phyloP scores from a whole-genome alignment of 2,888 invertebrate species.

The Euclidia mi region DNA sequence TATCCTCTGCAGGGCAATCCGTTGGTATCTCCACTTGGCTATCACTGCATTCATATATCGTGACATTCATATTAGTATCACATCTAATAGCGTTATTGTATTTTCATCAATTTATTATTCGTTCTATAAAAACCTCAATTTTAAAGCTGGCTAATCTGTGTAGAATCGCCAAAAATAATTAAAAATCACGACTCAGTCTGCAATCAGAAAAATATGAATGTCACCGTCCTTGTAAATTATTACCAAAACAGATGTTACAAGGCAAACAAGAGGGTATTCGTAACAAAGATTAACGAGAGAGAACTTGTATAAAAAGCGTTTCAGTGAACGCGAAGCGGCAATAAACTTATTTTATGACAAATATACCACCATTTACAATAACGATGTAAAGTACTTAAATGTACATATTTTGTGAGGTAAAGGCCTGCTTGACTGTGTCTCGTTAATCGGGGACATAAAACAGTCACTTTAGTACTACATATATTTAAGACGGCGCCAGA shows the following conservation, averaged over 20 bases:
- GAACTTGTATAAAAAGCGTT: conserved; percentile 64
- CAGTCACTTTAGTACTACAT: conserved; percentile 3
- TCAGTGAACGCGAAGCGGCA: conserved; percentile 59
- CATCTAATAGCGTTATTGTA: too few species aligned
- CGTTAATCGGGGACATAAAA: conserved; percentile 39
- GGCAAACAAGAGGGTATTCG: conserved; percentile 71
- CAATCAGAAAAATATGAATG: conserved; percentile 68
- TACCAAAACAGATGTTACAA: conserved; percentile 78
- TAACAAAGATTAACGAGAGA: conserved; percentile 78
- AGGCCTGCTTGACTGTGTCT: conserved; percentile 35
- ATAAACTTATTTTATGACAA: conserved; percentile 62
- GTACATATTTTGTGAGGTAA: conserved; percentile 47
- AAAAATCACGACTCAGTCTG: conserved; percentile 47
- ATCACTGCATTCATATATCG: too few species aligned
- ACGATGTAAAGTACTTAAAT: conserved; percentile 44
- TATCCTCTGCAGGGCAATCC: too few species aligned
- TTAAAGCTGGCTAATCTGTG: neutral
- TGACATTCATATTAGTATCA: too few species aligned
- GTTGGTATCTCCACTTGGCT: too few species aligned
- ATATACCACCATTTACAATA: conserved; percentile 53
- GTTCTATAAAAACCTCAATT: too few species aligned
- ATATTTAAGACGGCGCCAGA: neutral
- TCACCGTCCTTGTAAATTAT: conserved; percentile 78
- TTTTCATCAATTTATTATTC: too few species aligned
- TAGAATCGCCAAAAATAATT: conserved; percentile 37